Percentiles rank a stretch among this genome's conserved stretches.
These are phyloP conservation scores for Empidonax alnorum DNA, from an alignment of 2,113 vertebrate species.

Conservation along the genomic window DNA sequence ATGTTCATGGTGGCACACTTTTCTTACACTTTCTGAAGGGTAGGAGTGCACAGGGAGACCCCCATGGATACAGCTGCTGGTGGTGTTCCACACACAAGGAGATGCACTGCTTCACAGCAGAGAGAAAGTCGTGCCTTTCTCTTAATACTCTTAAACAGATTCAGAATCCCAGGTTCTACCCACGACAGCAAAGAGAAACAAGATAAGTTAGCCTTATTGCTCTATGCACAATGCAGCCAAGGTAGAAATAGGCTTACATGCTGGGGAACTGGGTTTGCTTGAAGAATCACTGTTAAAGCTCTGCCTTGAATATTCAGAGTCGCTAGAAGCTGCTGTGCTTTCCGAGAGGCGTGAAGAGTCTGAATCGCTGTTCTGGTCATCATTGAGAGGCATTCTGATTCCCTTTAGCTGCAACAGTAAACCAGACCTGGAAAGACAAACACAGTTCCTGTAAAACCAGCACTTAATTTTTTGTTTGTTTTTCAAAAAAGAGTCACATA, in stretches of 20 bases:
- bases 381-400: slow-evolving; percentile 86
- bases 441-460: background rate
- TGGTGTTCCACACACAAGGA: background rate
- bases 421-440: slow-evolving; percentile 57
- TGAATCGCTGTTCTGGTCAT: slow-evolving; percentile 84
- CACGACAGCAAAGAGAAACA: background rate
- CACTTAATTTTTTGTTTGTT: background rate
- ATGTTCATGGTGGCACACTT: background rate
- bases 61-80: background rate
- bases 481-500: background rate
- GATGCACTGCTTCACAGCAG: background rate
- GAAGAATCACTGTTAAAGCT: slow-evolving; percentile 90
- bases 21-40: slow-evolving; percentile 15
- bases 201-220: background rate
- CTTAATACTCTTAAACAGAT: background rate
- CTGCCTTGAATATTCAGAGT: slow-evolving; percentile 84
- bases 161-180: slow-evolving; percentile 18
- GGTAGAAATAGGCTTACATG: slow-evolving; percentile 79
- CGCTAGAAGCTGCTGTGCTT: slow-evolving; percentile 83
- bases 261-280: slow-evolving; percentile 90
- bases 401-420: background rate
- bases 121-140: slow-evolving; percentile 1
- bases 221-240: background rate
- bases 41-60: background rate
- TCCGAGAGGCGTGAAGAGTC: slow-evolving; percentile 84